Evolutionary conservation across 2,888 invertebrate species (phyloP), one percentile per base, ranked within the genome.

Genomic region (Nomada ruficornis): DNA sequence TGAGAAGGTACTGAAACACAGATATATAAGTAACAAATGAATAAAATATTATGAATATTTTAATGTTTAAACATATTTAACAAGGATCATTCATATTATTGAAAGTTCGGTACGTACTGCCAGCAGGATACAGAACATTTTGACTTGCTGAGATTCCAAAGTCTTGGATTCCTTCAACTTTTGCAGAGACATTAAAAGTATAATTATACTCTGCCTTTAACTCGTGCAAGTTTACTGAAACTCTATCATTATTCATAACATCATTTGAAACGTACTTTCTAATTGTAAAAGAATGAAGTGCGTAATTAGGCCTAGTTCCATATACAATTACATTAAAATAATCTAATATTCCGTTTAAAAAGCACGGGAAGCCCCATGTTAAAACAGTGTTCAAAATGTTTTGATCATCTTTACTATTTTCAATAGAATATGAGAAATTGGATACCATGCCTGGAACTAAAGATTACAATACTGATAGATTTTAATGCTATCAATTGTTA

Each of bases 291-390:
- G 11, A 23, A 57, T 88, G 80, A 2, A 75, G 55, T 2, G 78
- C 26, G 50, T 81, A 89, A 50, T 84, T 86, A 3, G 57, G 29
- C 76, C 91, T 86, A 4, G 50, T 86, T n/a, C 93, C 93, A 55
- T 64, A 15, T 20, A 84, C 88, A 2, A 77, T 78, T 9, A 93
- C 67, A 47, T 87, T 78, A 54, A 92, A 93, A 47, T 80, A 83
- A 54, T 91, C 88, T 10, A 93, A 79, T n/a, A 83, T 59, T 18
- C 91, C 91, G 74, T 92, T 91, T 11, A 86, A 84, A 1, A 83
- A 82, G 77, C 93, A 93, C 7, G 93, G 93, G 15, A 89, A 64
- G 3, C 85, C 70, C 93, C 93, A 93, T 26, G 52, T 84, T 36
- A 93, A 65, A 42, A 82, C 74, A 9, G 92, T 90, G n/a, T 91